Base-by-base conservation (phyloP, 2,113 vertebrate species). In the Mola mola region DNA sequence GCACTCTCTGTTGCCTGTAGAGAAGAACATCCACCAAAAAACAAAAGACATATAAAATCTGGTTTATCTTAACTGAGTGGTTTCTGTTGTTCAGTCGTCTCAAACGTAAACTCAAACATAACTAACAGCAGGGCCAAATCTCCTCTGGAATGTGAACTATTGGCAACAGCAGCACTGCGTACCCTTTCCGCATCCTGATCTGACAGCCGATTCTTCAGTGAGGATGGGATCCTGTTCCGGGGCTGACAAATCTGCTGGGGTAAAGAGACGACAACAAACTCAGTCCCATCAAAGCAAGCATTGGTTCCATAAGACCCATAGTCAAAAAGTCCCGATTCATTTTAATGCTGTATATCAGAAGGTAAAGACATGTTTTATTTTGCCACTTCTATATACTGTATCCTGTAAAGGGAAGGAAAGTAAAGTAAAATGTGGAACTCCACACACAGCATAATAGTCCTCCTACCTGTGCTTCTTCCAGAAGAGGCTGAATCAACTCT, bases 401-500 rank as follows among this genome's bases (percentile, higher is more conserved):
- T n/a, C n/a, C n/a, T n/a, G 34, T 38, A n/a, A 9, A 12, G 16
- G 44, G 50, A 24, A 1, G 28, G 8, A 15, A 6, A 11, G 9
- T 1, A 16, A 20, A 28, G 41, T n/a, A n/a, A n/a, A n/a, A n/a
- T n/a, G n/a, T n/a, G n/a, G n/a, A n/a, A n/a, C n/a, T n/a, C n/a
- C n/a, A n/a, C n/a, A n/a, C n/a, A 41, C 16, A 55, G 12, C 12
- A 36, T 5, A 42, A 24, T 19, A 11, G 4, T 62, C 51, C 22
- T 28, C 55, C 26, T 82, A 95, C 94, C 92, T 93, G 86, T 2
- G 71, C 89, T 63, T 73, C 70, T 12, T 87, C 78, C 48, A 87
- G 21, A 0, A 67, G 79, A 6, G 89, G 87, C 60, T 90, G 88
- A 36, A 87, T 81, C 48, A 6, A 51, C 25, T 90, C 81, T 67